A percentile compares a stretch with the other conserved stretches of the same genome.
Evolutionary conservation across 1,140 invertebrate genomes (phyloP).

Genomic region (Tetraneura akinire): DNA sequence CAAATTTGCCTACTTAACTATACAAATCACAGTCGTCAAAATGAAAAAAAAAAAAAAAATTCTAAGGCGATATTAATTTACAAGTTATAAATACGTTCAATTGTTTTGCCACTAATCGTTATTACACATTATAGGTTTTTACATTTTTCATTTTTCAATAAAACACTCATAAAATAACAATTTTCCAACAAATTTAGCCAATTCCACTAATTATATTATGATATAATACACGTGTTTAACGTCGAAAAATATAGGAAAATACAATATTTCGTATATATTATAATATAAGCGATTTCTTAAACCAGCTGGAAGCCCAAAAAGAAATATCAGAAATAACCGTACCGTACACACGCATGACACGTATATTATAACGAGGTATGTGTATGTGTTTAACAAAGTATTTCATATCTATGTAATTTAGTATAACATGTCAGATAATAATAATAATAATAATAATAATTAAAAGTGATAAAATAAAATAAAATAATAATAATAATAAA

Average conservation of each 20-base stretch:
- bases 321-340: background rate
- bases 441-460: slow-evolving; percentile 1
- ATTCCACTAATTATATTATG: background rate
- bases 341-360: background rate
- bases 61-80: slow-evolving; percentile 23
- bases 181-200: slow-evolving; percentile 7
- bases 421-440: slow-evolving; percentile 5
- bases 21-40: slow-evolving; percentile 51
- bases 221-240: background rate
- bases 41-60: slow-evolving; percentile 44
- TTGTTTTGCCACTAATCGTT: background rate
- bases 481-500: too few species aligned
- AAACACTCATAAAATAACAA: slow-evolving; percentile 28
- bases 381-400: background rate
- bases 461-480: too few species aligned
- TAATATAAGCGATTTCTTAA: slow-evolving; percentile 1
- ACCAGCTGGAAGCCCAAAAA: slow-evolving; percentile 25
- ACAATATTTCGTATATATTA: too few species aligned
- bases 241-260: slow-evolving; percentile 16
- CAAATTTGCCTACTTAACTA: slow-evolving; percentile 48
- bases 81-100: slow-evolving; percentile 31
- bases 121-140: background rate
- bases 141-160: slow-evolving; percentile 5
- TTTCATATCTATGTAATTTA: too few species aligned
- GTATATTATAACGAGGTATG: too few species aligned